Evolutionary conservation across 2,113 vertebrate genomes (phyloP), one percentile per base, ranked within the genome.

Genomic region (Dasyornis broadbenti): DNA sequence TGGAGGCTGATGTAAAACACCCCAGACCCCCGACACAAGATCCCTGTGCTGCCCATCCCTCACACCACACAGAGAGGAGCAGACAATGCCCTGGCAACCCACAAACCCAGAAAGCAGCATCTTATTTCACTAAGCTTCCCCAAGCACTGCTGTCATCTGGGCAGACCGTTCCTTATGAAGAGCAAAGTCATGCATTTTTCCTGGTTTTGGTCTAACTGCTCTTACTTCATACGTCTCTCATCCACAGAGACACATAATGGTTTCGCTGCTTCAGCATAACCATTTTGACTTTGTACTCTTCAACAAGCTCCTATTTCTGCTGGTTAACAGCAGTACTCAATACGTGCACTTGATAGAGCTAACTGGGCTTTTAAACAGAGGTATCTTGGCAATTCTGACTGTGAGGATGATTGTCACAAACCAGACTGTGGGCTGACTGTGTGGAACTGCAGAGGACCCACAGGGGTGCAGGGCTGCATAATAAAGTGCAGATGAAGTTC

Each of bases 71-170:
- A 3, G 63, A 57, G 60, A 88, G 57, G 40, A 87, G 85, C 90
- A 50, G 82, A 96, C 90, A 96, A 93, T 85, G 53, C 66, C 70
- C 85, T 89, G 85, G 80, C 82, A 95, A 61, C 11, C 42, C 82
- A 64, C 54, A 86, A 83, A 89, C 27, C 16, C 89, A 73, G 50
- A 66, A 80, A 81, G 88, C 86, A 26, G 24, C 21, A 18, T 72
- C 57, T 82, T 26, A 35, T 71, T 68, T 54, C 68, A 73, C 39
- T 13, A 56, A 93, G 82, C 68, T 83, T 90, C 37, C 85, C 76
- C 82, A 88, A 63, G 82, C 4, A 0, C 5, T 60, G 66, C 70
- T 93, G 84, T 59, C 76, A 81, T 83, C 71, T 66, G 75, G 68
- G 88, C 13, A 64, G 82, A 86, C 30, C 50, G 7, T 82, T 94